Percentiles rank a stretch among this genome's conserved stretches.
These are phyloP conservation scores for Teleiodes luculella DNA, from an alignment of 2,888 invertebrate genomes.

Conservation along the genomic window DNA sequence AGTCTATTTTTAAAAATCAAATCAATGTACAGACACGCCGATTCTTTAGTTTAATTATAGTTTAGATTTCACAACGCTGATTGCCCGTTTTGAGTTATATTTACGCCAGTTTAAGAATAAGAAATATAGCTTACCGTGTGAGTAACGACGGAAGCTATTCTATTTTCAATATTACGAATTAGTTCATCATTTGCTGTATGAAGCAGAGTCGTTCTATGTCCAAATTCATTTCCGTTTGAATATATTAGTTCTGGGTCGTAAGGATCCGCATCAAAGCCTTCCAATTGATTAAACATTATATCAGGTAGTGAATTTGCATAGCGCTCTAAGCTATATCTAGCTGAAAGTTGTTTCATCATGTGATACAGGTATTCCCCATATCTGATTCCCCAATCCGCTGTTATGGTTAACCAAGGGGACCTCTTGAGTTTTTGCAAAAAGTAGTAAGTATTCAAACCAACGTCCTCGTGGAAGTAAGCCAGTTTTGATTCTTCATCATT, in stretches of 20 bases:
- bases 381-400: conserved; percentile 55
- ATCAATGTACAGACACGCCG: too few relatives aligned
- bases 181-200: conserved; percentile 52
- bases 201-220: conserved; percentile 67
- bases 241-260: conserved; percentile 81
- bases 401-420: conserved; percentile 75
- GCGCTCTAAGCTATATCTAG: conserved; percentile 85
- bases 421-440: conserved; percentile 75
- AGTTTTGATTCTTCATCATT: conserved; percentile 77
- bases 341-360: conserved; percentile 82
- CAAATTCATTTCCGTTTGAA: conserved; percentile 81
- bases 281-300: conserved; percentile 75
- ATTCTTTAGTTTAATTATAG: too few relatives aligned
- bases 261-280: conserved; percentile 63
- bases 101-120: neutral
- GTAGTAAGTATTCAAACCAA: conserved; percentile 83
- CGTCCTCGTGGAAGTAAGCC: conserved; percentile 85
- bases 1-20: too few relatives aligned
- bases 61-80: too few relatives aligned
- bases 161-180: conserved; percentile 57
- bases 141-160: conserved; percentile 42
- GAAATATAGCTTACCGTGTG: conserved; percentile 52
- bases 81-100: too few relatives aligned
- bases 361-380: conserved; percentile 82
- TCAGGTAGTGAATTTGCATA: conserved; percentile 81